phyloP scores from a whole-genome alignment of 1,140 invertebrate genomes.

The Hestina assimilis region DNA sequence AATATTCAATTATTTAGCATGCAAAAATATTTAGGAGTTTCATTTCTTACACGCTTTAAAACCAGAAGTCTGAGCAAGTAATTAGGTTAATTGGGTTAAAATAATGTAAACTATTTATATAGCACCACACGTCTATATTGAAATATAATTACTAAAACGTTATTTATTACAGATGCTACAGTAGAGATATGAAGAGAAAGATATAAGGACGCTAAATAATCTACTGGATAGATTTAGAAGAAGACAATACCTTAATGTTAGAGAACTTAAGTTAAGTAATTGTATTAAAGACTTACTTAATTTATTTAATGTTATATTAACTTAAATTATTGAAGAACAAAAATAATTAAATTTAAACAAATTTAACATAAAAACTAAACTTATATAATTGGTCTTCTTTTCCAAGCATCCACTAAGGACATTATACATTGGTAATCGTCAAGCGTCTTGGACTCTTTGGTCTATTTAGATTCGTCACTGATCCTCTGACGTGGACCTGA shows the following conservation, averaged over 20 bases:
- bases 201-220: constrained; percentile 29
- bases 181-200: constrained; percentile 45
- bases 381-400: constrained; percentile 1
- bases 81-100: neutral
- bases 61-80: too few species aligned
- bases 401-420: neutral
- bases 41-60: too few species aligned
- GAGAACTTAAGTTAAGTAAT: neutral
- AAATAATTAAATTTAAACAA: neutral
- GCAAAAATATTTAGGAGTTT: too few species aligned
- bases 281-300: neutral
- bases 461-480: constrained; percentile 54
- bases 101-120: constrained; percentile 2
- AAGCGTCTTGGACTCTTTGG: constrained; percentile 61
- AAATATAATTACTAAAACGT: neutral
- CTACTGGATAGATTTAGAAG: constrained; percentile 15
- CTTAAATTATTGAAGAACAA: neutral
- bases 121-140: constrained; percentile 54
- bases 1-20: too few species aligned
- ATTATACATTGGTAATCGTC: constrained; percentile 68
- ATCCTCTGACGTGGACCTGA: constrained; percentile 64
- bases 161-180: neutral
- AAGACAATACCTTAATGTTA: neutral
- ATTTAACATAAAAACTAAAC: constrained; percentile 1
- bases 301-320: neutral